phyloP scores from a whole-genome alignment of 1,140 invertebrate species.

The Pachypeltis micranthus region DNA sequence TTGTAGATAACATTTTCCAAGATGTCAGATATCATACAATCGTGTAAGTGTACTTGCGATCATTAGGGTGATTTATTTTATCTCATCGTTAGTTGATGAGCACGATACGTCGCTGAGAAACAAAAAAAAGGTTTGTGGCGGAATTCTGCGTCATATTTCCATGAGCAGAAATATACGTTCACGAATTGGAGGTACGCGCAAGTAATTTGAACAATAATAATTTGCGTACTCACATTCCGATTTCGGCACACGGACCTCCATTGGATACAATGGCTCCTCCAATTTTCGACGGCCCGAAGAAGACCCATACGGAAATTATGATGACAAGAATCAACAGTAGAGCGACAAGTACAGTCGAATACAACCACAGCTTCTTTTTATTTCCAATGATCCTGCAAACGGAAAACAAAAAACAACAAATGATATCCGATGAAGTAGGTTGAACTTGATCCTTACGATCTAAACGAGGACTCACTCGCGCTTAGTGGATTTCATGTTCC shows the following conservation, averaged over 20 bases:
- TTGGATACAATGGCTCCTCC: conserved; percentile 32
- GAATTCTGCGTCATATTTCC: too few species aligned
- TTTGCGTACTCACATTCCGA: conserved; percentile 35
- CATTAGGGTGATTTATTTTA: too few species aligned
- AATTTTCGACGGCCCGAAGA: neutral
- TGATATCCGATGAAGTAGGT: neutral
- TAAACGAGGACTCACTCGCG: neutral
- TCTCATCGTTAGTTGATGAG: too few species aligned
- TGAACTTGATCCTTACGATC: neutral
- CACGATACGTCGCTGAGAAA: too few species aligned
- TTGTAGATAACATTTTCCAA: too few species aligned
- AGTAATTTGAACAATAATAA: too few species aligned
- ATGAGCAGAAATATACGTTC: too few species aligned
- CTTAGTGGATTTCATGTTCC: neutral
- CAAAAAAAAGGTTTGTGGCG: too few species aligned
- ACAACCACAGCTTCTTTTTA: neutral
- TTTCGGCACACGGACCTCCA: conserved; percentile 32
- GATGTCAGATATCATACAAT: too few species aligned
- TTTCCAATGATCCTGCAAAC: neutral
- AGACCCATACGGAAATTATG: neutral
- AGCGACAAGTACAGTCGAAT: neutral
- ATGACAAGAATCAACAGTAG: neutral
- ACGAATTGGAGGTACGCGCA: too few species aligned
- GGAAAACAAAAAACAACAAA: neutral
- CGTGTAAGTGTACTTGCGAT: too few species aligned